These are phyloP conservation scores for Drosophila hamatofila DNA, from an alignment of 2,888 invertebrate species.

Conservation along the genomic window DNA sequence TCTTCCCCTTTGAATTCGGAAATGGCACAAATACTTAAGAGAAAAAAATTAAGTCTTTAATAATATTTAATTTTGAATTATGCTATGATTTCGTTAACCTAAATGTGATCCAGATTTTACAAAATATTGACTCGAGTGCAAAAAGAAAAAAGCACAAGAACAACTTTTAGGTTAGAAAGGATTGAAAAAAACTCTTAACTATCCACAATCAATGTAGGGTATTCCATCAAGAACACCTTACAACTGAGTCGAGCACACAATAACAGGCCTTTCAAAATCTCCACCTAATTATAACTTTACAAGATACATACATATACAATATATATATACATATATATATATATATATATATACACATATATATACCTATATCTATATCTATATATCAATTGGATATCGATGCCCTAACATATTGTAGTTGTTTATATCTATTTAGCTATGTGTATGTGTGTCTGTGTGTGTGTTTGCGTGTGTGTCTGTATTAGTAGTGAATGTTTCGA, in stretches of 20 bases:
- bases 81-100: slow-evolving; percentile 52
- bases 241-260: slow-evolving; percentile 11
- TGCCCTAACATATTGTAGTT: slow-evolving; percentile 25
- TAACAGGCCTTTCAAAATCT: slow-evolving; percentile 40
- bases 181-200: background rate
- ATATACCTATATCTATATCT: slow-evolving; percentile 8
- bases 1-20: slow-evolving; percentile 40
- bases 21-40: slow-evolving; percentile 10
- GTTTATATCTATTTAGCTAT: slow-evolving; percentile 59
- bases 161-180: slow-evolving; percentile 49
- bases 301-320: slow-evolving; percentile 30
- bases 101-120: slow-evolving; percentile 64
- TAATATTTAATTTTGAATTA: background rate
- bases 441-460: slow-evolving; percentile 52
- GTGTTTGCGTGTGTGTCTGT: slow-evolving; percentile 42
- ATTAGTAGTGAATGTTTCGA: slow-evolving; percentile 51
- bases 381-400: slow-evolving; percentile 29
- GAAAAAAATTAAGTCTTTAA: background rate
- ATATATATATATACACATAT: slow-evolving; percentile 19
- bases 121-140: slow-evolving; percentile 18
- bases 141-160: slow-evolving; percentile 33
- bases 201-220: slow-evolving; percentile 58
- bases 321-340: background rate
- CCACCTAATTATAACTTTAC: slow-evolving; percentile 67
- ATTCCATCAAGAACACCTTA: slow-evolving; percentile 15